Conservation (phyloP, 2,797 vertebrate species). For the Salmo trutta region DNA sequence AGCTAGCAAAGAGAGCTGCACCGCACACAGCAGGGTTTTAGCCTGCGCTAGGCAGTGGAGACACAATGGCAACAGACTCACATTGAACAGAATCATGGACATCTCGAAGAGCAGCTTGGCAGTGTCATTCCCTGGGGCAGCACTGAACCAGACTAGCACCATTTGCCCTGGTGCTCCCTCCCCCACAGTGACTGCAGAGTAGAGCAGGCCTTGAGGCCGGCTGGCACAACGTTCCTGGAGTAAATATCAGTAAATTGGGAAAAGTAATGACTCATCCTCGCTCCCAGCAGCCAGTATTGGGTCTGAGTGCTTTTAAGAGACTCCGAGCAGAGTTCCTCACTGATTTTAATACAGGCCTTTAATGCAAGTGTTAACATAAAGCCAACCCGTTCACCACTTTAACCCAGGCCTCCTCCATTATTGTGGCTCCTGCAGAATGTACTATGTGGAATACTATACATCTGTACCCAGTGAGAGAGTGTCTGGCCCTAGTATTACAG, state of each 20-base stretch:
- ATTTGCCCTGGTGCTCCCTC: neutral
- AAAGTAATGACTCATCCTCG: neutral
- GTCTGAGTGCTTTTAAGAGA: neutral
- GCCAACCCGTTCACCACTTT: neutral
- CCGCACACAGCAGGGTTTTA: neutral
- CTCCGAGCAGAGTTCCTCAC: neutral
- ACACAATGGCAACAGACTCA: neutral
- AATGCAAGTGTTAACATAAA: neutral
- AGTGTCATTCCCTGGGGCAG: neutral
- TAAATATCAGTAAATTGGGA: neutral
- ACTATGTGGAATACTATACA: neutral
- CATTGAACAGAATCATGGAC: neutral
- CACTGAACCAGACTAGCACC: constrained; percentile 1
- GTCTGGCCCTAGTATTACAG: neutral
- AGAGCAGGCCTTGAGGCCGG: neutral
- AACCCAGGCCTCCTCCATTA: neutral
- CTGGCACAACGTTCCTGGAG: neutral
- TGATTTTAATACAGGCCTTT: neutral
- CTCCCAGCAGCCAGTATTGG: neutral
- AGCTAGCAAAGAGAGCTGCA: neutral
- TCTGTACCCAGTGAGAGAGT: neutral
- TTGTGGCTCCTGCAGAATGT: neutral
- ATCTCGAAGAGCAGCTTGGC: neutral
- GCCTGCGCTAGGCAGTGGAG: neutral
- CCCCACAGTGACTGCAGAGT: neutral